A percentile compares a stretch with the other conserved stretches of the same genome.
phyloP scores from a whole-genome alignment of 2,888 invertebrate species.

The Stramonita haemastoma region DNA sequence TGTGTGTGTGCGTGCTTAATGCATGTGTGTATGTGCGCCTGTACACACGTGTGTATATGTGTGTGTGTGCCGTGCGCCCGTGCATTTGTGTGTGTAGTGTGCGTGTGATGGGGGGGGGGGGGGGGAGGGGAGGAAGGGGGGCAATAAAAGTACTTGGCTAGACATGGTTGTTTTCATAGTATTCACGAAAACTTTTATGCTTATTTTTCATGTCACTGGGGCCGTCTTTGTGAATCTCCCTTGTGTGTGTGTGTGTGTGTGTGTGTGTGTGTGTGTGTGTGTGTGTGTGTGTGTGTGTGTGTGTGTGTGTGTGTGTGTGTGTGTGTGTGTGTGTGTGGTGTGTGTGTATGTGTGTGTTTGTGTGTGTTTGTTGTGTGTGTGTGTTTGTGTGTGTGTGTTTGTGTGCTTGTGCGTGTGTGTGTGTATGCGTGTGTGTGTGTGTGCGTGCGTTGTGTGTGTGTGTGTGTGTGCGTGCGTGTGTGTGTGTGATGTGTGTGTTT shows the following conservation, averaged over 20 bases:
- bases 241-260: not conserved
- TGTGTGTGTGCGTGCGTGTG: not conserved
- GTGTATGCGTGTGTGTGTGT: not conserved
- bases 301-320: not conserved
- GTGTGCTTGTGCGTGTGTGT: not conserved
- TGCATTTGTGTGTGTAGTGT: too few species aligned
- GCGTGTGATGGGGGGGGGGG: too few species aligned
- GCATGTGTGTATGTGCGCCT: not conserved
- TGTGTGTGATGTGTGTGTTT: not conserved
- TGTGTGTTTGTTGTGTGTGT: not conserved
- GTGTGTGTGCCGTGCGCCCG: too few species aligned
- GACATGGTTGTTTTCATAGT: too few species aligned
- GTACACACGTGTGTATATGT: too few species aligned
- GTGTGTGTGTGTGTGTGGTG: slow-evolving; percentile 15
- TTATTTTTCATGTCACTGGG: too few species aligned
- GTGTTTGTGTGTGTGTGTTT: not conserved
- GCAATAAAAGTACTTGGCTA: too few species aligned
- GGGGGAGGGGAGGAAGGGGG: not conserved
- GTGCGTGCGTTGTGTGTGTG: not conserved
- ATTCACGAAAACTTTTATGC: too few species aligned
- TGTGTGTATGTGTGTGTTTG: not conserved
- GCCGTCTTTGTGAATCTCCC: too few species aligned
- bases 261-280: not conserved
- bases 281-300: slow-evolving; percentile 4
- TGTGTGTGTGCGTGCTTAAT: not conserved